A percentile compares a stretch with the other conserved stretches of the same genome.
These are phyloP conservation scores for Dastarcus helophoroides DNA, from an alignment of 2,888 invertebrate genomes.

Conservation along the genomic window DNA sequence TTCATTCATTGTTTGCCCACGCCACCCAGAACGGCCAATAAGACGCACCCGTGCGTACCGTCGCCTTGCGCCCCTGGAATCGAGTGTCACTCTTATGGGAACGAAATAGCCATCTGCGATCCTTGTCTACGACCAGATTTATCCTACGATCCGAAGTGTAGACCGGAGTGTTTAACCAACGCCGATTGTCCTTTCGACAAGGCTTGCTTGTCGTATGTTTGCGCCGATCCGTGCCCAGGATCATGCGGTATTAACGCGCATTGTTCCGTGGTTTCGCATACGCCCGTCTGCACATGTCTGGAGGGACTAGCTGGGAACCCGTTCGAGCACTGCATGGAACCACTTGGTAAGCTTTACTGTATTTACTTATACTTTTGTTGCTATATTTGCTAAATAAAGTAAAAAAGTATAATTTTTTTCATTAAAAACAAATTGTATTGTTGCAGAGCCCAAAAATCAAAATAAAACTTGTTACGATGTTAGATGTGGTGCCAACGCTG, in stretches of 20 bases:
- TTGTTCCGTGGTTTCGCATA: slow-evolving; percentile 59
- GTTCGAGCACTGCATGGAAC: slow-evolving; percentile 59
- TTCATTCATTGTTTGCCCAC: slow-evolving; percentile 58
- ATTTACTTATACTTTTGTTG: slow-evolving; percentile 3
- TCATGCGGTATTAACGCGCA: slow-evolving; percentile 65
- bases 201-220: slow-evolving; percentile 63
- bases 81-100: slow-evolving; percentile 58
- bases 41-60: slow-evolving; percentile 59
- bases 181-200: slow-evolving; percentile 69
- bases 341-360: slow-evolving; percentile 40
- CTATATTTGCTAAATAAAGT: too few species aligned
- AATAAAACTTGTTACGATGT: slow-evolving; percentile 53
- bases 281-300: slow-evolving; percentile 61
- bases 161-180: slow-evolving; percentile 72
- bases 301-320: slow-evolving; percentile 62
- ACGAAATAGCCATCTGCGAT: slow-evolving; percentile 68
- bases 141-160: slow-evolving; percentile 58
- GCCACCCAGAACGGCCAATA: slow-evolving; percentile 40
- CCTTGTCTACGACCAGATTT: slow-evolving; percentile 60
- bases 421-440: not conserved
- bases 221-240: slow-evolving; percentile 68
- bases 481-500: slow-evolving; percentile 63
- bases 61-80: slow-evolving; percentile 63
- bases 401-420: too few species aligned
- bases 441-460: slow-evolving; percentile 28